Conservation (phyloP, 2,888 invertebrate genomes). For the Bugula neritina region DNA sequence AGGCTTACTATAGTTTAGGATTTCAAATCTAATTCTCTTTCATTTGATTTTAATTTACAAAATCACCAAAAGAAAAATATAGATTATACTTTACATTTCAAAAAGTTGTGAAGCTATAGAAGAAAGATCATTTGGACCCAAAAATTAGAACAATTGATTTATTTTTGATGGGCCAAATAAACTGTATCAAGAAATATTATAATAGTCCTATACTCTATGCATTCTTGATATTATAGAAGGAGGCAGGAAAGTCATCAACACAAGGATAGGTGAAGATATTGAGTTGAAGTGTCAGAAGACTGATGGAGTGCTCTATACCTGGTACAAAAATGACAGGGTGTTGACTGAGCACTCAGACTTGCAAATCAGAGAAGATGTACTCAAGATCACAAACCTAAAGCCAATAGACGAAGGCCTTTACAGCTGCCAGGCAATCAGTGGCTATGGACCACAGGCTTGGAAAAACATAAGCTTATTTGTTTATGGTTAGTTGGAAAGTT, state of each 20-base stretch:
- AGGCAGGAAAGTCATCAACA: background rate
- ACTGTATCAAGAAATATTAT: no score
- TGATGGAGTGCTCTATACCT: background rate
- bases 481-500: slow-evolving; percentile 4
- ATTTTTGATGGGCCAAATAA: no score
- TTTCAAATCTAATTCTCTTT: no score
- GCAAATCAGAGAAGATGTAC: background rate
- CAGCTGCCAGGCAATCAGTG: background rate
- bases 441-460: background rate
- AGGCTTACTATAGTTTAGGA: no score
- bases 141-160: no score
- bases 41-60: no score
- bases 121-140: no score
- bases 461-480: slow-evolving; percentile 7
- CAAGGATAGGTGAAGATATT: background rate
- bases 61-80: no score
- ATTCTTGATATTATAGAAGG: background rate
- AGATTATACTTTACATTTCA: no score
- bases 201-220: no score
- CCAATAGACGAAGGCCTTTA: background rate
- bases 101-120: no score
- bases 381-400: background rate
- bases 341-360: background rate
- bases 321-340: background rate
- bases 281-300: background rate